A percentile compares a stretch with the other conserved stretches of the same genome.
phyloP scores from a whole-genome alignment of 2,797 vertebrate species.

The Borostomias antarcticus region DNA sequence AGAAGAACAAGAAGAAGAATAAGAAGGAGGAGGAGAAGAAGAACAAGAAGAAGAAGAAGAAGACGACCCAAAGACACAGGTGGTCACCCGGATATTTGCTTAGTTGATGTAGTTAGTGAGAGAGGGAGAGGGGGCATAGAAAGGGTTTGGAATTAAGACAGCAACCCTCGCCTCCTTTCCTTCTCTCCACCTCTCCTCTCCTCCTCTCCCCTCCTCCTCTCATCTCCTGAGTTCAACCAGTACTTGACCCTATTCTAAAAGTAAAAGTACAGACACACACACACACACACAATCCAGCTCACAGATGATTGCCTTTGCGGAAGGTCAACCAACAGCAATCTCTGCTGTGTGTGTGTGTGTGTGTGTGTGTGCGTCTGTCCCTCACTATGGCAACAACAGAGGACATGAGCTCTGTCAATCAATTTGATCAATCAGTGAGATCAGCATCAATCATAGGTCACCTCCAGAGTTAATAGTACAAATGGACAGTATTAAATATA shows the following conservation, averaged over 20 bases:
- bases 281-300: background rate
- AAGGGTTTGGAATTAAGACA: background rate
- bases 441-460: conserved; percentile 52
- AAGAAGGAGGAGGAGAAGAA: background rate
- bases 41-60: background rate
- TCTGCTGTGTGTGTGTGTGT: background rate
- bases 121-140: background rate
- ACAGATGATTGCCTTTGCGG: background rate
- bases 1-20: background rate
- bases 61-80: too few species aligned
- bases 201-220: background rate
- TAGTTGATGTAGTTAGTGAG: background rate
- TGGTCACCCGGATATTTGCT: background rate
- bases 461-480: conserved; percentile 48
- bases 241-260: background rate
- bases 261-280: background rate
- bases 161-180: background rate
- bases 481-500: conserved; percentile 42
- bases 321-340: too few species aligned
- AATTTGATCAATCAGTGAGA: conserved; percentile 66
- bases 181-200: background rate
- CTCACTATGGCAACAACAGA: background rate
- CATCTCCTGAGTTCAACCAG: background rate
- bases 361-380: background rate
- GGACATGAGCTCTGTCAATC: background rate